These are phyloP conservation scores for Stichodactyla helianthus DNA, from an alignment of 64 coral and sea anemone species.

Conservation along the genomic window DNA sequence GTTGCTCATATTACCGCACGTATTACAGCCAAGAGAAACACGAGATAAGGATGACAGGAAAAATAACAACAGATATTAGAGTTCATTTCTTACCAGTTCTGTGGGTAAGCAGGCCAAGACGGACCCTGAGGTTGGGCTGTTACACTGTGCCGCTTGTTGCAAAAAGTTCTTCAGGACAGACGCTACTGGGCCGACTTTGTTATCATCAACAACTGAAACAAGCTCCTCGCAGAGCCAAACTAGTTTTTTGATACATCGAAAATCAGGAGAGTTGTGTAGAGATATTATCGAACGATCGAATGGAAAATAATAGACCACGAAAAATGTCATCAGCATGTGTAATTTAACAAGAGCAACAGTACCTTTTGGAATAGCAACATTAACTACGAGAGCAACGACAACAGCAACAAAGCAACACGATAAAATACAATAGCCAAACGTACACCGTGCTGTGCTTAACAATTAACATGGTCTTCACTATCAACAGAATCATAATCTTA, in stretches of 20 bases:
- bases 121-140: slow-evolving; percentile 23
- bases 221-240: slow-evolving; percentile 50
- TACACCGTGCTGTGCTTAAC: too few relatives aligned
- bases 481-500: too few relatives aligned
- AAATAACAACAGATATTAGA: not conserved
- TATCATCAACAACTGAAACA: slow-evolving; percentile 40
- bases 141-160: slow-evolving; percentile 50
- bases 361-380: too few relatives aligned
- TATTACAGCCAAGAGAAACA: too few relatives aligned
- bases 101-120: slow-evolving; percentile 47
- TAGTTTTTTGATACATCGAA: not conserved
- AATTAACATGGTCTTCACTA: too few relatives aligned
- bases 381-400: not conserved
- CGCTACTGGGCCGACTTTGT: slow-evolving; percentile 44
- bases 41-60: too few relatives aligned
- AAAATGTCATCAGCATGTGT: too few relatives aligned
- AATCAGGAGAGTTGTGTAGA: not conserved
- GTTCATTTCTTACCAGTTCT: slow-evolving; percentile 31
- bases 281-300: not conserved
- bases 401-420: not conserved
- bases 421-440: too few relatives aligned
- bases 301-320: too few relatives aligned
- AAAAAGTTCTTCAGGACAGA: slow-evolving; percentile 41
- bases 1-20: too few relatives aligned
- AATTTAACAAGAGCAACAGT: too few relatives aligned